phyloP scores from a whole-genome alignment of 2,888 invertebrate genomes.

The Nymphalis c-album region DNA sequence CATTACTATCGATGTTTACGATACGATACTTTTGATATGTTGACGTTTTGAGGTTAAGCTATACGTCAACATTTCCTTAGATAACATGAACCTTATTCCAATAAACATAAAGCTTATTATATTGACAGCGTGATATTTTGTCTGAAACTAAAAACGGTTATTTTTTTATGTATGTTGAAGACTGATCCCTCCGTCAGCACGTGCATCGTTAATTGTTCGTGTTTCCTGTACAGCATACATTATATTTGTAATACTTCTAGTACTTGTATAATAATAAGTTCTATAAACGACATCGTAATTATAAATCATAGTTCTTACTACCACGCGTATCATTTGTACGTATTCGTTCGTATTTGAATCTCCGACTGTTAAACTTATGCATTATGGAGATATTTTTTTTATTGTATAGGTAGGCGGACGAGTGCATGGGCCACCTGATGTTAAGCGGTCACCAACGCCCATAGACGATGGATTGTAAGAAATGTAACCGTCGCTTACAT shows the following conservation, averaged over 20 bases:
- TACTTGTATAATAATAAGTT: no score
- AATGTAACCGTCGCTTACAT: no score
- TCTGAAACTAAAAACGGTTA: not conserved
- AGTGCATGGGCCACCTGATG: no score
- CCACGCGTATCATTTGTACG: no score
- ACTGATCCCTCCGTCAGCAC: constrained; percentile 3
- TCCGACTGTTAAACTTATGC: no score
- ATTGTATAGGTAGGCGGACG: no score
- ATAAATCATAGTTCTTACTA: no score
- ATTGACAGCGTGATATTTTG: not conserved
- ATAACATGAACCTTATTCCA: not conserved
- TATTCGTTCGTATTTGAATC: no score
- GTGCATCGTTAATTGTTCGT: constrained; percentile 14
- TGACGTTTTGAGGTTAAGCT: constrained; percentile 17
- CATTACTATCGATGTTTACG: constrained; percentile 39
- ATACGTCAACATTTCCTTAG: not conserved
- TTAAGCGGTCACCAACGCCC: no score
- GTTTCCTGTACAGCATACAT: constrained; percentile 5
- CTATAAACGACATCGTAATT: no score
- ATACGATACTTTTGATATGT: constrained; percentile 23
- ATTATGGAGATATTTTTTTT: no score
- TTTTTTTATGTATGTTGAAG: constrained; percentile 11
- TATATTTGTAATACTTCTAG: not conserved
- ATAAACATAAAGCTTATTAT: not conserved
- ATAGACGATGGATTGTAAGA: no score